These are phyloP conservation scores for Montifringilla adamsi DNA, from an alignment of 2,113 vertebrate genomes.

Conservation along the genomic window DNA sequence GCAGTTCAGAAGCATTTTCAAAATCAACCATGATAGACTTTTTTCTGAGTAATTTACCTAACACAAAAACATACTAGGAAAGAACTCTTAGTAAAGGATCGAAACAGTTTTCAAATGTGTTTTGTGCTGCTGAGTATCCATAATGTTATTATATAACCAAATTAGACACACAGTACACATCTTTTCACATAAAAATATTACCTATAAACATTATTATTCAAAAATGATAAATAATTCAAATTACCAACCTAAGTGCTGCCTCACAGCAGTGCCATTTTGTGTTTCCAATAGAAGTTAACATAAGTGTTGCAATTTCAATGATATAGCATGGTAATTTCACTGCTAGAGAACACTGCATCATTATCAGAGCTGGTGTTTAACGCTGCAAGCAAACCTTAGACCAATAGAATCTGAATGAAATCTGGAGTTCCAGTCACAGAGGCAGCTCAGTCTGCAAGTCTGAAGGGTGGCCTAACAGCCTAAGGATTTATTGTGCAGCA, in stretches of 20 bases:
- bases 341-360: neutral
- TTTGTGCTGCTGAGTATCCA: neutral
- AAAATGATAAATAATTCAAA: neutral
- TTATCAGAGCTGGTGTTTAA: neutral
- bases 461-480: neutral
- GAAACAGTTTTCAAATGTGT: neutral
- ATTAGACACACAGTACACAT: neutral
- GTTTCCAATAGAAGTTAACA: neutral
- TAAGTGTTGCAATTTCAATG: neutral
- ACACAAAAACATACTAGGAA: neutral
- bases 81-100: neutral
- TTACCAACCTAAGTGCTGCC: neutral
- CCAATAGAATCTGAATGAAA: neutral
- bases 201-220: neutral
- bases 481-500: neutral
- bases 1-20: neutral
- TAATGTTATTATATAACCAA: neutral
- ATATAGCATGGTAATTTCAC: neutral
- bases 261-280: neutral
- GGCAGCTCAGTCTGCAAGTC: neutral
- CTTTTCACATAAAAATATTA: neutral
- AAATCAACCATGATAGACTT: neutral
- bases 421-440: neutral
- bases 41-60: neutral
- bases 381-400: neutral